phyloP scores from a whole-genome alignment of 2,797 vertebrate genomes.

The Bovichtus variegatus region DNA sequence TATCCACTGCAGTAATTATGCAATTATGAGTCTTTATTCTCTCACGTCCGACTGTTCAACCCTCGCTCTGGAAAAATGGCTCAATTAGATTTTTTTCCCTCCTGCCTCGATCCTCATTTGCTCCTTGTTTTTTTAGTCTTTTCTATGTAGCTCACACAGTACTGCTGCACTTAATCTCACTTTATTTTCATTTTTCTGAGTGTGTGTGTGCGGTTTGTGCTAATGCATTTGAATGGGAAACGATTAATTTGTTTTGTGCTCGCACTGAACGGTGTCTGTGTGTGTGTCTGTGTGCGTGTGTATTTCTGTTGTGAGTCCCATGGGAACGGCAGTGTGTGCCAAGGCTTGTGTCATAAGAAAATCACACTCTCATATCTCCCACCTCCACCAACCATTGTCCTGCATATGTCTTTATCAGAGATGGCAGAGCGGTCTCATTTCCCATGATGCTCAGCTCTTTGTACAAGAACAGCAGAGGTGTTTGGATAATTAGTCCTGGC shows the following conservation, averaged over 20 bases:
- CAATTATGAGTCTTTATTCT: constrained; percentile 88
- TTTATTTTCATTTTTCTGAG: constrained; percentile 24
- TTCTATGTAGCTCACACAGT: constrained; percentile 26
- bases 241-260: no score
- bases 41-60: constrained; percentile 70
- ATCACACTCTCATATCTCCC: constrained; percentile 45
- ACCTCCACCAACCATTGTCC: constrained; percentile 48
- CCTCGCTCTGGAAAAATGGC: constrained; percentile 69
- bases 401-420: constrained; percentile 48
- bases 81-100: constrained; percentile 69
- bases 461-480: constrained; percentile 36
- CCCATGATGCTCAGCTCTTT: constrained; percentile 70
- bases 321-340: constrained; percentile 81
- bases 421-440: constrained; percentile 42
- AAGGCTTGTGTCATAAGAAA: constrained; percentile 79
- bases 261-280: constrained; percentile 20
- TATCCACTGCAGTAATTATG: constrained; percentile 89
- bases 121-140: constrained; percentile 53
- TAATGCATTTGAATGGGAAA: no score
- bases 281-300: neutral
- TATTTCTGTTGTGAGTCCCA: constrained; percentile 34
- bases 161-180: constrained; percentile 35
- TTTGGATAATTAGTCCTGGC: constrained; percentile 69
- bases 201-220: constrained; percentile 1
- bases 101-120: constrained; percentile 32